Conservation (phyloP, 1,140 invertebrate genomes). For the Drosophila pectinifera region DNA sequence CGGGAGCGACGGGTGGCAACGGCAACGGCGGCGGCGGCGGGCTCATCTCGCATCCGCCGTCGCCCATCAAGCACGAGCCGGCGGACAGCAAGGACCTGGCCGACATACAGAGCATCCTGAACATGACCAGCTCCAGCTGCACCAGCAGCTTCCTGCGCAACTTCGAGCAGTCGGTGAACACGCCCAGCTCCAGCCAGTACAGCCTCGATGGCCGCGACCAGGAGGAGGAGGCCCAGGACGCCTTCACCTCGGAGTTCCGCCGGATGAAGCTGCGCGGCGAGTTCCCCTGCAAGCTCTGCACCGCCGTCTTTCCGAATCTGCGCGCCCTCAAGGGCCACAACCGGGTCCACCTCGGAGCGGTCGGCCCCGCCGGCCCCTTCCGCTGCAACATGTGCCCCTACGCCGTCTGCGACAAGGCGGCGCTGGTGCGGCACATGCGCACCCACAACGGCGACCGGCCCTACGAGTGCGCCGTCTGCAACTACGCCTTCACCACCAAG, state of each 20-base stretch:
- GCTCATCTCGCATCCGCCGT: conserved; percentile 32
- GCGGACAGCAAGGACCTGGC: conserved; percentile 89
- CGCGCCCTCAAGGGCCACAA: conserved; percentile 96
- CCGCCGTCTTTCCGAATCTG: conserved; percentile 93
- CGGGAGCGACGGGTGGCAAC: conserved; percentile 12
- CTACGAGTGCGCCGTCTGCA: conserved; percentile 96
- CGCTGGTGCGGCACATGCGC: conserved; percentile 94
- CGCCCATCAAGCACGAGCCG: conserved; percentile 69
- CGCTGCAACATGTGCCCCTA: conserved; percentile 97
- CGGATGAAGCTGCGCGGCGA: conserved; percentile 94
- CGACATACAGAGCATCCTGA: conserved; percentile 93
- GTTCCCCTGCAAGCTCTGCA: conserved; percentile 95
- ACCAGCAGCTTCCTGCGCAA: conserved; percentile 80
- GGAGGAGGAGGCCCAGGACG: conserved; percentile 92
- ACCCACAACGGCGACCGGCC: conserved; percentile 97
- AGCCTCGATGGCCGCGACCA: conserved; percentile 84
- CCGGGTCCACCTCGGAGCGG: conserved; percentile 90
- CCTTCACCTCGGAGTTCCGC: conserved; percentile 91
- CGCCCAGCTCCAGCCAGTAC: conserved; percentile 78
- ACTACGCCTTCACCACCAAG: conserved; percentile 98
- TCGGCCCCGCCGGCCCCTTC: conserved; percentile 90
- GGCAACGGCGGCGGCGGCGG: neutral
- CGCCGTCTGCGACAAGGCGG: conserved; percentile 95
- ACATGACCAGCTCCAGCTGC: conserved; percentile 88
- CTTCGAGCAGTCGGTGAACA: conserved; percentile 81